phyloP scores from a whole-genome alignment of 2,797 vertebrate species.

The Falco concolor region DNA sequence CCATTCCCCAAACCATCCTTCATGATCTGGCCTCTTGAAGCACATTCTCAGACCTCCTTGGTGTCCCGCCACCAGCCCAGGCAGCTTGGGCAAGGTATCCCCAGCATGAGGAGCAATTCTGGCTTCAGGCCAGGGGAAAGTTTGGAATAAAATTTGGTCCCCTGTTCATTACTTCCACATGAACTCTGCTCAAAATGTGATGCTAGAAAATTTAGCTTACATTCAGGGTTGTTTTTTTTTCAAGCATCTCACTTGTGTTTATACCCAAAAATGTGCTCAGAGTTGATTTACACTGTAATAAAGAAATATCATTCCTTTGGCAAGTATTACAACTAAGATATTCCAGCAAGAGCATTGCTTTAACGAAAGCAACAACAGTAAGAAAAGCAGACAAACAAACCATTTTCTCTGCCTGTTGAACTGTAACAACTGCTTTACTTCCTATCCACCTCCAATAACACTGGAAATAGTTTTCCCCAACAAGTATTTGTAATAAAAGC shows the following conservation, averaged over 20 bases:
- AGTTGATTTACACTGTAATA: neutral
- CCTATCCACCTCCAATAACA: neutral
- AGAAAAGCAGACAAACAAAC: neutral
- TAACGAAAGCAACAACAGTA: neutral
- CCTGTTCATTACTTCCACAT: neutral
- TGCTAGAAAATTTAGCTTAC: neutral
- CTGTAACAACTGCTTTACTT: neutral
- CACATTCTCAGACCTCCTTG: neutral
- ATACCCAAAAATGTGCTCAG: neutral
- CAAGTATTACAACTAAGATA: neutral
- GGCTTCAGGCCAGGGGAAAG: neutral
- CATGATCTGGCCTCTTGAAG: neutral
- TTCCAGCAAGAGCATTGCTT: neutral
- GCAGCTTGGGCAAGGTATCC: neutral
- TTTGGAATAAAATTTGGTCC: neutral
- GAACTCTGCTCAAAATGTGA: neutral
- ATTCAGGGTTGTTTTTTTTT: fast-evolving
- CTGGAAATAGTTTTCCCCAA: neutral
- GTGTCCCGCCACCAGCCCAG: neutral
- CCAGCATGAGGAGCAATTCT: neutral
- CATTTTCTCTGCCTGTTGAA: neutral
- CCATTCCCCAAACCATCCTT: neutral
- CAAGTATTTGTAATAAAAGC: neutral
- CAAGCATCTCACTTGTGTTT: neutral
- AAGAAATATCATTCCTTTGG: neutral